phyloP scores from a whole-genome alignment of 2,113 vertebrate genomes.

The Laticauda laticaudata region DNA sequence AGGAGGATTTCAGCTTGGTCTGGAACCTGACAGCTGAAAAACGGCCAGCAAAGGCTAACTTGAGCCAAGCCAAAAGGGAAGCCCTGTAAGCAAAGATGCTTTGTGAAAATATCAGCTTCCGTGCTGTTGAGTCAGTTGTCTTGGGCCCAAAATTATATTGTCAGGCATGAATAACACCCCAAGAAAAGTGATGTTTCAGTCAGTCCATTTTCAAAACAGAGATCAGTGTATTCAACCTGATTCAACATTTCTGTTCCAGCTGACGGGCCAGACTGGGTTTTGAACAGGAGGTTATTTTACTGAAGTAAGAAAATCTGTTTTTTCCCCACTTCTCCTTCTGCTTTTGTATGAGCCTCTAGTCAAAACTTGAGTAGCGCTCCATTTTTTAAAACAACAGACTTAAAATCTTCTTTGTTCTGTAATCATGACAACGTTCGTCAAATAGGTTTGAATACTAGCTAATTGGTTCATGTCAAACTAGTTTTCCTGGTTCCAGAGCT shows the following conservation, averaged over 20 bases:
- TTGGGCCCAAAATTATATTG: neutral
- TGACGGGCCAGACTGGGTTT: conserved; percentile 13
- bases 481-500: conserved; percentile 52
- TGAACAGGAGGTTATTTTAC: conserved; percentile 17
- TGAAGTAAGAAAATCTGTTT: conserved; percentile 31
- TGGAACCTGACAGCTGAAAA: neutral
- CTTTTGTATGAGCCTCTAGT: conserved; percentile 13
- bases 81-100: fast-evolving
- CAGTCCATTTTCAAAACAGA: conserved; percentile 12
- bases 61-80: neutral
- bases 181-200: neutral
- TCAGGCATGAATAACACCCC: conserved; percentile 19
- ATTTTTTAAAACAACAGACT: conserved; percentile 39
- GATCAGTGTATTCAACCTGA: conserved; percentile 22
- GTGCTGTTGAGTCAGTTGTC: neutral
- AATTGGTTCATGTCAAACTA: conserved; percentile 55
- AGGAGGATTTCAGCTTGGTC: neutral
- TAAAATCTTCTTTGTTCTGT: conserved; percentile 36
- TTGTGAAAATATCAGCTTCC: neutral
- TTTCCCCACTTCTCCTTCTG: neutral
- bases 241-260: conserved; percentile 18
- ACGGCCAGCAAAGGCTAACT: neutral
- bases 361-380: conserved; percentile 50
- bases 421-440: conserved; percentile 46
- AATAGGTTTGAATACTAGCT: conserved; percentile 41